Conservation (phyloP, 1,140 invertebrate genomes). For the Aphelinus certus region DNA sequence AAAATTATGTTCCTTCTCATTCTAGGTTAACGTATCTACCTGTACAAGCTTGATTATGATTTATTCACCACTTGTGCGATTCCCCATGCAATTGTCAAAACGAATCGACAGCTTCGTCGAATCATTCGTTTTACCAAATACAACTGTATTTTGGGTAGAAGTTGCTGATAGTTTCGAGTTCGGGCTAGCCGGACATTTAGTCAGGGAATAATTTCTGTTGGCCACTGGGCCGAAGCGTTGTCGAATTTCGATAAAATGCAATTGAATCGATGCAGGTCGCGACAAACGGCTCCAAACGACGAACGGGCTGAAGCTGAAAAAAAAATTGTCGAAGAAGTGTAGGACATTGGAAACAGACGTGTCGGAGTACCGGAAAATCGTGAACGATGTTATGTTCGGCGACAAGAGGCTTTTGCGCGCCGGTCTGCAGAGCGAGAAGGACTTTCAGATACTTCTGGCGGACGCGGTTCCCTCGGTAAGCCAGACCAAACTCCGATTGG, state of each 20-base stretch:
- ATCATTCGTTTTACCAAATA: no score
- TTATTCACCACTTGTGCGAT: no score
- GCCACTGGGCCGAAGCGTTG: no score
- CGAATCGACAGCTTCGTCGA: no score
- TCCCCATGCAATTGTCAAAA: no score
- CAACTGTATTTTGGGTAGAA: neutral
- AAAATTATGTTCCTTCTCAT: neutral
- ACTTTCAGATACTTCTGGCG: conserved; percentile 69
- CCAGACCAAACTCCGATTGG: conserved; percentile 30
- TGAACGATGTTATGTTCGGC: conserved; percentile 67
- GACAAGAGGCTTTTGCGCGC: conserved; percentile 68
- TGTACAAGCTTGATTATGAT: neutral
- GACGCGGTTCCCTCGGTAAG: conserved; percentile 66
- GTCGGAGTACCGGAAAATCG: conserved; percentile 65
- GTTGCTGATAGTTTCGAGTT: no score
- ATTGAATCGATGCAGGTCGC: conserved; percentile 58
- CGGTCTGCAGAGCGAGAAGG: conserved; percentile 66
- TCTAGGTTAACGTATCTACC: neutral
- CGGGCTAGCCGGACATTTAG: no score
- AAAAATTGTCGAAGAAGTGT: conserved; percentile 67
- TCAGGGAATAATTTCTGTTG: no score
- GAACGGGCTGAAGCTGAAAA: conserved; percentile 66
- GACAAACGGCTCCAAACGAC: conserved; percentile 68
- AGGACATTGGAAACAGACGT: conserved; percentile 67
- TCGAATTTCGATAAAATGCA: neutral